Percentiles rank a stretch among this genome's conserved stretches.
These are phyloP conservation scores for Lamproptera curius DNA, from an alignment of 2,888 invertebrate species.

Conservation along the genomic window DNA sequence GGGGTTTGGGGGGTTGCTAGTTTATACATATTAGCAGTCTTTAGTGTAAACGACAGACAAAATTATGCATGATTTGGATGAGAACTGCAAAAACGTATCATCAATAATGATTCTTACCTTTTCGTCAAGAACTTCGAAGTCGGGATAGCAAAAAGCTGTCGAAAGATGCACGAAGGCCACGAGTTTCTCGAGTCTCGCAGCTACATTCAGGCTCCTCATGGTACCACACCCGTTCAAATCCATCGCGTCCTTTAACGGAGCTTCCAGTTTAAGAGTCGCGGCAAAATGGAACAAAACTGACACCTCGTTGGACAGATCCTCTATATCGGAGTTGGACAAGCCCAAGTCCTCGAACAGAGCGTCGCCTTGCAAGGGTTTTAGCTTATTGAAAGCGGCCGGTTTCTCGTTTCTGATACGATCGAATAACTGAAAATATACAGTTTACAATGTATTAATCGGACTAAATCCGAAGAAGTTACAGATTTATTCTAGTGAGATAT, in stretches of 20 bases:
- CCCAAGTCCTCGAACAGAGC: slow-evolving; percentile 81
- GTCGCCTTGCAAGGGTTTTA: slow-evolving; percentile 87
- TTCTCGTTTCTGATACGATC: slow-evolving; percentile 81
- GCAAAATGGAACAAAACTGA: slow-evolving; percentile 94
- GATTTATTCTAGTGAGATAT: no score
- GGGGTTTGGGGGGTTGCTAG: no score
- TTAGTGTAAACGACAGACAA: background rate
- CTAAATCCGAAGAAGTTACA: no score
- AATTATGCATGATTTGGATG: no score
- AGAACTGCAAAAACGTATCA: no score
- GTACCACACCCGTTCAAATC: slow-evolving; percentile 96
- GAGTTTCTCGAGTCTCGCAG: slow-evolving; percentile 86
- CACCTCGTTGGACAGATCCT: slow-evolving; percentile 81
- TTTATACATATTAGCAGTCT: no score
- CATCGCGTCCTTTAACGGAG: slow-evolving; percentile 90
- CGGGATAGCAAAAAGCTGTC: slow-evolving; percentile 97
- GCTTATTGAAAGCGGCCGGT: slow-evolving; percentile 82
- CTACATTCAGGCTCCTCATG: slow-evolving; percentile 84
- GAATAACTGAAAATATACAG: slow-evolving; percentile 80
- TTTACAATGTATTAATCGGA: no score
- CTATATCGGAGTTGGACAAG: slow-evolving; percentile 77
- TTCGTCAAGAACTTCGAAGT: slow-evolving; percentile 77
- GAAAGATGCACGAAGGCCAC: slow-evolving; percentile 91
- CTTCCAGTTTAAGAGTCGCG: slow-evolving; percentile 93
- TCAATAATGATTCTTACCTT: slow-evolving; percentile 49